phyloP scores from a whole-genome alignment of 1,140 invertebrate species.

The Bombus impatiens region DNA sequence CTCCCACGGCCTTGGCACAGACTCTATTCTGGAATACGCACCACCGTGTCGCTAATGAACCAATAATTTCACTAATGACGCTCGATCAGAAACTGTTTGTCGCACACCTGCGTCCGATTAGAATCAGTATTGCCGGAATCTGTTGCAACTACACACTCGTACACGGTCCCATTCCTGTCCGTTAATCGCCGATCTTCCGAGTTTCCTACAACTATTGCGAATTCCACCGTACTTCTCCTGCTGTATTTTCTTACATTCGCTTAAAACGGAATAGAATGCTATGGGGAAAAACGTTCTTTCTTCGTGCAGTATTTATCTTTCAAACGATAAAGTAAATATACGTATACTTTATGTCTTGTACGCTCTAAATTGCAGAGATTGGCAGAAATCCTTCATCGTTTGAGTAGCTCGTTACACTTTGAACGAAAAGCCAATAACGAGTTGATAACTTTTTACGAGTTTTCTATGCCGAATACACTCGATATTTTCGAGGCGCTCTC shows the following conservation, averaged over 20 bases:
- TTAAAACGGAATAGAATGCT: no score
- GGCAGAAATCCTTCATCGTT: not conserved
- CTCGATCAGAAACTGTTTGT: slow-evolving; percentile 47
- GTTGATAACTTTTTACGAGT: not conserved
- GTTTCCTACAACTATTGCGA: not conserved
- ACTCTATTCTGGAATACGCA: not conserved
- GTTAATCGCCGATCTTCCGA: slow-evolving; percentile 14
- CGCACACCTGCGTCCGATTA: slow-evolving; percentile 46
- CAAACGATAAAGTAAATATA: not conserved
- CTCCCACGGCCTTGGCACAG: not conserved
- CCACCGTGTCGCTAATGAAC: slow-evolving; percentile 36
- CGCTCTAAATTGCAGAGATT: not conserved
- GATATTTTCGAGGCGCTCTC: not conserved
- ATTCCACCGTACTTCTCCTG: not conserved
- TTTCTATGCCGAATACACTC: not conserved
- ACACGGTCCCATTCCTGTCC: not conserved
- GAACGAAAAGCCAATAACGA: not conserved
- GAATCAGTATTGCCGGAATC: slow-evolving; percentile 19
- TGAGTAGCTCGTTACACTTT: not conserved
- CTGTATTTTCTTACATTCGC: not conserved
- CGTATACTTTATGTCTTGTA: not conserved
- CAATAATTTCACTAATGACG: slow-evolving; percentile 57
- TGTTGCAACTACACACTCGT: not conserved
- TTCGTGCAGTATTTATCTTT: not conserved
- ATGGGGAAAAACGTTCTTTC: not conserved